Conservation (phyloP, 2,113 vertebrate species). For the Macquaria australasica region DNA sequence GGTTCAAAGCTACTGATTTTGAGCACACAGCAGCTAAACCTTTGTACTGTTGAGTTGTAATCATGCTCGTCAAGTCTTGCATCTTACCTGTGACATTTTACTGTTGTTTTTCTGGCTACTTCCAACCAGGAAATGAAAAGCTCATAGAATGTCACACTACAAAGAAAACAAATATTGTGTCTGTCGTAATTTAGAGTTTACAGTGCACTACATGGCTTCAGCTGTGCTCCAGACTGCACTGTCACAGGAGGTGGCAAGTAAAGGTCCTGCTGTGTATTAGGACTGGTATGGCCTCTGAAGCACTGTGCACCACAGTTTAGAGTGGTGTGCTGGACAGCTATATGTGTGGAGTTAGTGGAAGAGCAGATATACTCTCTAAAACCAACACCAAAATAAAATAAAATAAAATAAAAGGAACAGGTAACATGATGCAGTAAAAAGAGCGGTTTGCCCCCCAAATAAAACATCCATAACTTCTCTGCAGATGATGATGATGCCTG, state of each 20-base stretch:
- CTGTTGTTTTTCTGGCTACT: background rate
- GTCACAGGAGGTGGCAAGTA: background rate
- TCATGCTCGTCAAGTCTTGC: background rate
- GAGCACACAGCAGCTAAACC: background rate
- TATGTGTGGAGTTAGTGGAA: background rate
- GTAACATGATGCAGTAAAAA: background rate
- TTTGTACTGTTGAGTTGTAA: background rate
- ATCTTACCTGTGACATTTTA: background rate
- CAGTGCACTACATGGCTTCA: background rate
- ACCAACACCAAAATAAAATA: background rate
- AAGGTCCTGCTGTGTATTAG: background rate
- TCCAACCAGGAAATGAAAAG: background rate
- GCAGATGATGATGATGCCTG: slow-evolving; percentile 25
- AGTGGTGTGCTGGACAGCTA: background rate
- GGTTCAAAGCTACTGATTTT: background rate
- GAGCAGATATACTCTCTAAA: background rate
- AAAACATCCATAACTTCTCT: background rate
- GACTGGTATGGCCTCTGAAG: background rate
- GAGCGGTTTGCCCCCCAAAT: background rate
- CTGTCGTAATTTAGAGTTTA: background rate
- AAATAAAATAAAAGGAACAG: too few relatives aligned
- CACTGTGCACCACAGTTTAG: background rate
- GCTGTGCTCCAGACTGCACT: background rate
- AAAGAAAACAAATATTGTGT: background rate
- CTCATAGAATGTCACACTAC: slow-evolving; percentile 5